These are phyloP conservation scores for Amblyjoppa proteus DNA, from an alignment of 2,888 invertebrate species.

Conservation along the genomic window DNA sequence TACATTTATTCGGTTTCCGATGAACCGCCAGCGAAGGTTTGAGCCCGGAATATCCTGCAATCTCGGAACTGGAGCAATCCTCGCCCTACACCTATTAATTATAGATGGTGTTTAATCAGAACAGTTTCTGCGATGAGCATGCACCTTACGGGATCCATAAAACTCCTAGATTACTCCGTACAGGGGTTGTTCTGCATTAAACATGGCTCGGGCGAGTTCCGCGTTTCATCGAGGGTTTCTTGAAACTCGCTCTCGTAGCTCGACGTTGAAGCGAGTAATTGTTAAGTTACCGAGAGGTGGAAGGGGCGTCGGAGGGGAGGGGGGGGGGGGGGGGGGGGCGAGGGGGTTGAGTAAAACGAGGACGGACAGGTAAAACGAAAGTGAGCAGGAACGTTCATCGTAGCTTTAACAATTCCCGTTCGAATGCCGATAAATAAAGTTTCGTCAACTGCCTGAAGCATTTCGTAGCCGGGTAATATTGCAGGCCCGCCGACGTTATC, in stretches of 20 bases:
- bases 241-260: not conserved
- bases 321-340: not conserved
- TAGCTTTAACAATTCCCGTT: slow-evolving; percentile 54
- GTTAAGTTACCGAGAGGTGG: not conserved
- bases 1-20: not conserved
- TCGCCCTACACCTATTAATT: not conserved
- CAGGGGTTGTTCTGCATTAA: not conserved
- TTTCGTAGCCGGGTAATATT: slow-evolving; percentile 63
- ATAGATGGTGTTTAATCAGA: not conserved
- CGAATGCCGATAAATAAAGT: slow-evolving; percentile 66
- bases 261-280: not conserved
- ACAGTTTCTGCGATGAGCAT: not conserved
- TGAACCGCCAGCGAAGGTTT: not conserved
- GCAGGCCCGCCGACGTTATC: slow-evolving; percentile 57
- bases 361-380: slow-evolving; percentile 9
- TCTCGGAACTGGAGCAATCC: not conserved
- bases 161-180: not conserved
- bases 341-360: not conserved
- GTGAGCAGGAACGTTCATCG: slow-evolving; percentile 35
- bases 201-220: not conserved
- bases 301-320: too few species aligned
- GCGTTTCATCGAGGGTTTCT: not conserved
- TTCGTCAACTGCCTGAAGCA: slow-evolving; percentile 66
- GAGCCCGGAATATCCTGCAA: not conserved
- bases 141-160: not conserved